Conservation (phyloP, 2,888 invertebrate genomes). For the Plebejus argus region DNA sequence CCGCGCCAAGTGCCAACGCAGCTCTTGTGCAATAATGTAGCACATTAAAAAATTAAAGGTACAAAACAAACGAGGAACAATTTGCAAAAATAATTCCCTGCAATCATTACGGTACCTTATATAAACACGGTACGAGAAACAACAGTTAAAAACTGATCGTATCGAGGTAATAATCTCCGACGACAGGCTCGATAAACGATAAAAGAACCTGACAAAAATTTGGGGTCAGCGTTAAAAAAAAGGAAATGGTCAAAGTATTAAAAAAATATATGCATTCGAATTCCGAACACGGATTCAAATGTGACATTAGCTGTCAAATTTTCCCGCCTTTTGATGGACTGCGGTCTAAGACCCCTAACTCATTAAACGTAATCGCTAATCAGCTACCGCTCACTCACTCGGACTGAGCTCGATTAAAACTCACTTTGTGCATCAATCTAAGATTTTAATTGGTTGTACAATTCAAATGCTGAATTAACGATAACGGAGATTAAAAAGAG, state of each 20-base stretch:
- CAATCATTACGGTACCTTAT: conserved; percentile 25
- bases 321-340: background rate
- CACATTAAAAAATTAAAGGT: background rate
- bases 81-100: conserved; percentile 18
- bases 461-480: conserved; percentile 22
- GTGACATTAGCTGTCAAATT: conserved; percentile 7
- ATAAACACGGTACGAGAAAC: conserved; percentile 18
- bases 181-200: background rate
- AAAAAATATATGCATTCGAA: background rate
- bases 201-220: background rate
- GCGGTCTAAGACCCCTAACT: background rate
- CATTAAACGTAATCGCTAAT: background rate
- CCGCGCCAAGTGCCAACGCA: background rate
- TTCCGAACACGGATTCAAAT: background rate
- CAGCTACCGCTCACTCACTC: background rate
- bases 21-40: background rate
- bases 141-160: conserved; percentile 14
- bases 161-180: conserved; percentile 10
- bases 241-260: background rate
- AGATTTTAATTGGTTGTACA: conserved; percentile 21
- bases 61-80: conserved; percentile 11
- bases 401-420: background rate
- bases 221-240: conserved; percentile 6
- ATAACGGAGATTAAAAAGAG: conserved; percentile 25
- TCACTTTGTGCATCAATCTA: conserved; percentile 18